Base-by-base conservation (phyloP, 2,113 vertebrate species). In the Rhinoptilus africanus region DNA sequence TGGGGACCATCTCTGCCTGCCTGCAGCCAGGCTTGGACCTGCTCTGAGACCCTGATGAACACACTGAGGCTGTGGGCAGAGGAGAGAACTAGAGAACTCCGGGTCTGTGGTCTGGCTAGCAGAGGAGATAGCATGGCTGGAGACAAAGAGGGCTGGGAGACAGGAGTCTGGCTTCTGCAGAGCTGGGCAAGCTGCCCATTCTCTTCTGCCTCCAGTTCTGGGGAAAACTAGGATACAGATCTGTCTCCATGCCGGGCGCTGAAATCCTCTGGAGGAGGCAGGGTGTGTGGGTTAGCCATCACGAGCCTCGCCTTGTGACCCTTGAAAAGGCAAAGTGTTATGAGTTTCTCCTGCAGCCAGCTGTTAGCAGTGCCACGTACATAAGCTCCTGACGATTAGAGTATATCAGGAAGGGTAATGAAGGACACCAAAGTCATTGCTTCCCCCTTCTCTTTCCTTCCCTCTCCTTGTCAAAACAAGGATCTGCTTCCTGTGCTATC, bases 161-260 rank as follows among this genome's bases (percentile, higher is more conserved):
- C 27, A 20, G 53, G 63, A 90, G 80, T 32, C 82, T 89, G 78
- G 35, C 78, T 94, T 63, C 81, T 75, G 88, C 90, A 88, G 81
- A 96, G 71, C 72, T 91, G 92, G 78, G 91, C 90, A 73, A 85
- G 59, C 78, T 92, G 95, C 89, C 91, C 35, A 2, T 56, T 90
- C 88, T 62, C 56, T 72, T 48, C 32, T 48, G 71, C 75, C 35
- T 90, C 39, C 48, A 17, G 35, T 79, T 60, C 88, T 94, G 78
- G 85, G 30, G 76, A 77, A 78, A 79, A 22, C 14, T 39, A 45
- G 45, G 66, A 72, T 85, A 37, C 10, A 64, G 74, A 18, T 73
- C 53, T 71, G 19, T 51, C 87, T 77, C 45, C 79, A 88, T 6
- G 1, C 1, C 57, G 73, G 54, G 35, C 72, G 91, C 85, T 79